A percentile compares a stretch with the other conserved stretches of the same genome.
Conservation (phyloP, 2,888 invertebrate species). For the Drosophila paracracens region DNA sequence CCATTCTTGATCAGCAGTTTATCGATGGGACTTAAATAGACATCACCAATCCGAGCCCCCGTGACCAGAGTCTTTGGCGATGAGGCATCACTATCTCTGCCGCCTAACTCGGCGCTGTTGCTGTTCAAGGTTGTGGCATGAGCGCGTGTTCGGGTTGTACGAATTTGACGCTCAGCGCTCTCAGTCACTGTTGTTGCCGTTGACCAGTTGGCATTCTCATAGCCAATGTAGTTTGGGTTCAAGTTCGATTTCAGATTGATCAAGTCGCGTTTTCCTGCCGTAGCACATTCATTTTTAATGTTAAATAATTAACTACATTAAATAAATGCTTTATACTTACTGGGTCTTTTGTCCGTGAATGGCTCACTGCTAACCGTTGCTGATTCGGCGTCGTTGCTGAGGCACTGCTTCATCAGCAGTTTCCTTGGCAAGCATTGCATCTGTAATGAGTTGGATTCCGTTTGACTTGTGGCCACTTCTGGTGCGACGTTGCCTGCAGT, state of each 20-base stretch:
- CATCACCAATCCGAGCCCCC: not conserved
- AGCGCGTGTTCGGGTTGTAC: slow-evolving; percentile 65
- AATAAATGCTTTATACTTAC: slow-evolving; percentile 37
- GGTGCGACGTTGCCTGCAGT: slow-evolving; percentile 33
- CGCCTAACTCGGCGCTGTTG: slow-evolving; percentile 28
- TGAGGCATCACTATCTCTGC: slow-evolving; percentile 36
- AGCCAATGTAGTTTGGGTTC: slow-evolving; percentile 84
- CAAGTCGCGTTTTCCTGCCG: slow-evolving; percentile 74
- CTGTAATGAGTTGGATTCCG: slow-evolving; percentile 15
- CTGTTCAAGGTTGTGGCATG: slow-evolving; percentile 27
- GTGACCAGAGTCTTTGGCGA: slow-evolving; percentile 35
- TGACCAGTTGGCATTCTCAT: slow-evolving; percentile 59
- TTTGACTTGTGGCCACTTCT: not conserved
- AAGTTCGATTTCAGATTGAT: slow-evolving; percentile 81
- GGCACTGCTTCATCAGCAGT: slow-evolving; percentile 13
- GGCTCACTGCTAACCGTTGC: slow-evolving; percentile 42
- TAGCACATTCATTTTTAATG: not conserved
- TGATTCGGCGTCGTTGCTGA: slow-evolving; percentile 26
- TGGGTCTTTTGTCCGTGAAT: slow-evolving; percentile 21
- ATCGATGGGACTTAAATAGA: slow-evolving; percentile 81
- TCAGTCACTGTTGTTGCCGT: slow-evolving; percentile 49
- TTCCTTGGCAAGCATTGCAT: slow-evolving; percentile 26
- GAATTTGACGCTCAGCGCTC: slow-evolving; percentile 54
- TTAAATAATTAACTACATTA: not conserved
- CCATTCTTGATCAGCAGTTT: slow-evolving; percentile 82